Percentiles rank a stretch among this genome's conserved stretches.
phyloP scores from a whole-genome alignment of 2,113 vertebrate genomes.

The Hyperopisus bebe region DNA sequence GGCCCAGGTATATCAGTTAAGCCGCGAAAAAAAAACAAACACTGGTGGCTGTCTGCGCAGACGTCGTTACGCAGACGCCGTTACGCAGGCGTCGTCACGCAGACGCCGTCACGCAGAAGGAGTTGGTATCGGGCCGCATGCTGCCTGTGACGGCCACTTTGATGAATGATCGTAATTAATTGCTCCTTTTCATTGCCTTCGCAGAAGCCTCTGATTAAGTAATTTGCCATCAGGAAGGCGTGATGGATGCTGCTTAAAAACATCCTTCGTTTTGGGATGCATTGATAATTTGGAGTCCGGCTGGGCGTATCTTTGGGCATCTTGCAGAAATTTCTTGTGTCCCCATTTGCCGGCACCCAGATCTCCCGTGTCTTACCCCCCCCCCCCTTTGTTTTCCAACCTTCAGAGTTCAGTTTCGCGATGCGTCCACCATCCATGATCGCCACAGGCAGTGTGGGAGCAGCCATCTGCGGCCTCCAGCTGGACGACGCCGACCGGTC shows the following conservation, averaged over 20 bases:
- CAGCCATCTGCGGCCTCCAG: slow-evolving; percentile 88
- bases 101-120: not conserved
- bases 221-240: not conserved
- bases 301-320: not conserved
- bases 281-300: not conserved
- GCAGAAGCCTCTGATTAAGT: not conserved
- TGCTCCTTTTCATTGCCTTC: not conserved
- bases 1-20: not conserved
- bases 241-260: not conserved
- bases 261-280: not conserved
- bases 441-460: slow-evolving; percentile 88
- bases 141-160: not conserved
- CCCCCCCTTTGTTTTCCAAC: slow-evolving; percentile 10
- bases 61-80: not conserved
- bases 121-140: not conserved
- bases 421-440: slow-evolving; percentile 97
- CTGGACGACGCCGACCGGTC: slow-evolving; percentile 70
- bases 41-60: not conserved
- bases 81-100: too few relatives aligned
- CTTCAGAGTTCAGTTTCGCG: slow-evolving; percentile 85
- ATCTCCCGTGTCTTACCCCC: not conserved
- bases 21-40: not conserved
- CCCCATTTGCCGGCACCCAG: not conserved
- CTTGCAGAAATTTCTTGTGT: not conserved
- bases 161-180: not conserved